phyloP scores from a whole-genome alignment of 2,888 invertebrate genomes.

The Encarsia formosa region DNA sequence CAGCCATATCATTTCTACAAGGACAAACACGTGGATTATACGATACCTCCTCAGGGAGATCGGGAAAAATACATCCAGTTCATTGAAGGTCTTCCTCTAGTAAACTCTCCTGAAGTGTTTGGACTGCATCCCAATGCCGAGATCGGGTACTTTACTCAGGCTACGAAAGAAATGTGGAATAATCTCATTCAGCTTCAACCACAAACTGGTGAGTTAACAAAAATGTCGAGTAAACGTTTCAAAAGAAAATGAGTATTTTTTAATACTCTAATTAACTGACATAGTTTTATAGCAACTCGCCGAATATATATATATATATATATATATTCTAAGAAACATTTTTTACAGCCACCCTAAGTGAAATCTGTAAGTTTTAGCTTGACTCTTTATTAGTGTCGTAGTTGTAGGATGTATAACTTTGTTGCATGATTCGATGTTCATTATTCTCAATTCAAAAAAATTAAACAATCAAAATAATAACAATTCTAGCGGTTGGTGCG shows the following conservation, averaged over 20 bases:
- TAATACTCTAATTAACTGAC: not conserved
- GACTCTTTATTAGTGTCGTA: not conserved
- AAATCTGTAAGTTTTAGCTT: constrained; percentile 15
- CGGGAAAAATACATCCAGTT: constrained; percentile 66
- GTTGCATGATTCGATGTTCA: not conserved
- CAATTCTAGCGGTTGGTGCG: constrained; percentile 65
- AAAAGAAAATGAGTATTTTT: too few relatives aligned
- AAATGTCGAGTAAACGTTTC: not conserved
- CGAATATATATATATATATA: not conserved
- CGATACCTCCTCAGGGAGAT: constrained; percentile 66
- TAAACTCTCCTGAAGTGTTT: constrained; percentile 86
- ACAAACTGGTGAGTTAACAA: constrained; percentile 64
- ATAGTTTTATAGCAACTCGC: not conserved
- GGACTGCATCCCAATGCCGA: constrained; percentile 93
- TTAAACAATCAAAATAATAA: too few relatives aligned
- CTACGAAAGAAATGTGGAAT: constrained; percentile 81
- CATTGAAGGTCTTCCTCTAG: constrained; percentile 77
- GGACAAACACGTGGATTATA: constrained; percentile 71
- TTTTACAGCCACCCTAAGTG: constrained; percentile 16
- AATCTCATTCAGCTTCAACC: constrained; percentile 86
- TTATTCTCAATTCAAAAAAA: too few relatives aligned
- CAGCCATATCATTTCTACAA: constrained; percentile 87
- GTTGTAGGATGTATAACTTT: too few relatives aligned
- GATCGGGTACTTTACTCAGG: constrained; percentile 88
- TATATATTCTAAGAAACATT: not conserved